Evolutionary conservation across 2,888 invertebrate genomes (phyloP).

Genomic region (Tetranychus truncatus): DNA sequence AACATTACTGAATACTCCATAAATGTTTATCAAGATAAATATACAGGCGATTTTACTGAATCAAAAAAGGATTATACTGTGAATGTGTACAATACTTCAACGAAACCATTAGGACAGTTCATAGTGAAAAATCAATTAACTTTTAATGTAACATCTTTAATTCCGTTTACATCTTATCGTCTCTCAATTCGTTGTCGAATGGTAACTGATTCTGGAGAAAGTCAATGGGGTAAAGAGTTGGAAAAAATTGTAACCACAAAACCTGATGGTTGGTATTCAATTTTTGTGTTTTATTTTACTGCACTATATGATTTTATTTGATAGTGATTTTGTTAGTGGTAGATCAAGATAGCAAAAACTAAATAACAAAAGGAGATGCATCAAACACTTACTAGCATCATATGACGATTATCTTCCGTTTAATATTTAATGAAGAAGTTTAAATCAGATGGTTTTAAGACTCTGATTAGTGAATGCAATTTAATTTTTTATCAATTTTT

Average conservation of each 20-base stretch:
- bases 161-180: constrained; percentile 20
- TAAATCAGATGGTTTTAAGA: no score
- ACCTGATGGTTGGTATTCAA: neutral
- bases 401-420: no score
- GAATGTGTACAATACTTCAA: neutral
- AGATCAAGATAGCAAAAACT: no score
- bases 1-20: neutral
- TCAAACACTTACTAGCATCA: no score
- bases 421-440: no score
- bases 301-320: neutral
- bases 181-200: constrained; percentile 21
- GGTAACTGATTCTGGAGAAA: neutral
- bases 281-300: neutral
- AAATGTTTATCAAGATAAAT: neutral
- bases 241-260: neutral
- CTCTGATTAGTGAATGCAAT: no score
- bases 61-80: neutral
- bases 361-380: no score
- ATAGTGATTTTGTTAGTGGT: neutral
- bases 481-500: no score
- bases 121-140: neutral
- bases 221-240: neutral
- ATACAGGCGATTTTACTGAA: neutral
- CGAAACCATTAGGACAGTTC: neutral
- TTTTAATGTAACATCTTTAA: constrained; percentile 2